These are phyloP conservation scores for Melitaea cinxia DNA, from an alignment of 1,140 invertebrate genomes.

Conservation along the genomic window DNA sequence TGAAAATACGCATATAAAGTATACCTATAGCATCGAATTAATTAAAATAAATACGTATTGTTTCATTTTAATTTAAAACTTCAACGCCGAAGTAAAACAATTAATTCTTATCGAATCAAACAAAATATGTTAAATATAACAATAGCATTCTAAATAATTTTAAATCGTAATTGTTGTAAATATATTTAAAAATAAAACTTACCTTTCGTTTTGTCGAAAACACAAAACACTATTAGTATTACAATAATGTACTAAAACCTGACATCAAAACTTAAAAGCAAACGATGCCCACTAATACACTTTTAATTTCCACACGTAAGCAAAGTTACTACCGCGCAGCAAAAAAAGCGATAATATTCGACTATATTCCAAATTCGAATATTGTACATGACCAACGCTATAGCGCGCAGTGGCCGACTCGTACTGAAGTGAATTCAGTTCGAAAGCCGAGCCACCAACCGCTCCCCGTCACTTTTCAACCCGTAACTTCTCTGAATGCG, in stretches of 20 bases:
- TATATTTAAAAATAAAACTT: constrained; percentile 25
- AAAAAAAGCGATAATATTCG: constrained; percentile 46
- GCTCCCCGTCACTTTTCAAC: constrained; percentile 11
- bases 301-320: constrained; percentile 42
- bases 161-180: too few species aligned
- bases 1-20: too few species aligned
- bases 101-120: too few species aligned
- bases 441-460: constrained; percentile 17
- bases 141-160: too few species aligned
- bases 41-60: too few species aligned
- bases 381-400: constrained; percentile 39
- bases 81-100: too few species aligned
- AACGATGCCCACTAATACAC: constrained; percentile 42
- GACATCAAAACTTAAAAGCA: constrained; percentile 44
- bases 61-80: too few species aligned
- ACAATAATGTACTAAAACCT: constrained; percentile 30
- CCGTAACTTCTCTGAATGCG: background rate
- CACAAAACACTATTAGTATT: constrained; percentile 30
- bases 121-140: too few species aligned
- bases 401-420: constrained; percentile 51
- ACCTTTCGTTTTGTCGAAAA: constrained; percentile 36
- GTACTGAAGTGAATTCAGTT: constrained; percentile 22
- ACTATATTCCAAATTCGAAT: constrained; percentile 49
- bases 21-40: too few species aligned
- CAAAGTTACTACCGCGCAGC: constrained; percentile 40